Conservation (phyloP, 92 coral and sea anemone genomes). For the Ricordea florida region DNA sequence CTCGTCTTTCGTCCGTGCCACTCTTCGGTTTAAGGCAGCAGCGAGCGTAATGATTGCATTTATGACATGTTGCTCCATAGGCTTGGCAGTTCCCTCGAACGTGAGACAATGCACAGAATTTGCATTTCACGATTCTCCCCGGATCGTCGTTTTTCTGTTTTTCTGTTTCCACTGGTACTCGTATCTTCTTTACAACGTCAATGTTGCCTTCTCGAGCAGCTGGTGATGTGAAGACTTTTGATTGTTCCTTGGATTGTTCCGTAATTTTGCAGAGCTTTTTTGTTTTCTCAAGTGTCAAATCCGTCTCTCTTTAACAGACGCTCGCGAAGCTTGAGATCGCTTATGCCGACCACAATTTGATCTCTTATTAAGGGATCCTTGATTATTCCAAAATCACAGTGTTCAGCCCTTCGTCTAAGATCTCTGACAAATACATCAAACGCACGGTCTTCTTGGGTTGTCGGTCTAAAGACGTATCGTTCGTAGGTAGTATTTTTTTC, state of each 20-base stretch:
- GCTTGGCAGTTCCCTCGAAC: slow-evolving; percentile 22
- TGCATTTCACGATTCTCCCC: slow-evolving; percentile 22
- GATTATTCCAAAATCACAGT: slow-evolving; percentile 39
- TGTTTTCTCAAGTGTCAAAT: slow-evolving; percentile 33
- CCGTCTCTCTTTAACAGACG: slow-evolving; percentile 44
- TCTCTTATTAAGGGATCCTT: slow-evolving; percentile 48
- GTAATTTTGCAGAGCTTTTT: slow-evolving; percentile 26
- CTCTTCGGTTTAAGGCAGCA: too few species aligned
- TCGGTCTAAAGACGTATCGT: slow-evolving; percentile 32
- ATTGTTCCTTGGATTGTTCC: slow-evolving; percentile 37
- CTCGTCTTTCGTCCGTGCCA: too few species aligned
- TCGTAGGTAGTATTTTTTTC: slow-evolving; percentile 37
- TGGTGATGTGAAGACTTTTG: slow-evolving; percentile 37
- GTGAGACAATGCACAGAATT: slow-evolving; percentile 43
- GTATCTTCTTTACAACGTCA: too few species aligned
- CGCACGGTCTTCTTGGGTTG: slow-evolving; percentile 26
- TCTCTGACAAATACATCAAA: slow-evolving; percentile 40
- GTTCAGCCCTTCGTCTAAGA: slow-evolving; percentile 27
- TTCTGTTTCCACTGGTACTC: neutral
- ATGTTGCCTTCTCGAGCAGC: too few species aligned
- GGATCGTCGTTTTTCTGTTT: neutral
- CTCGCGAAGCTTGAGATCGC: slow-evolving; percentile 35
- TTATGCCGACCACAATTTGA: slow-evolving; percentile 50
- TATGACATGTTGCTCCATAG: slow-evolving; percentile 25
- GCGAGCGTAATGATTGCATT: too few species aligned